Evolutionary conservation across 2,113 vertebrate species (phyloP), one percentile per base, ranked within the genome.

Genomic region (Apteryx mantelli): DNA sequence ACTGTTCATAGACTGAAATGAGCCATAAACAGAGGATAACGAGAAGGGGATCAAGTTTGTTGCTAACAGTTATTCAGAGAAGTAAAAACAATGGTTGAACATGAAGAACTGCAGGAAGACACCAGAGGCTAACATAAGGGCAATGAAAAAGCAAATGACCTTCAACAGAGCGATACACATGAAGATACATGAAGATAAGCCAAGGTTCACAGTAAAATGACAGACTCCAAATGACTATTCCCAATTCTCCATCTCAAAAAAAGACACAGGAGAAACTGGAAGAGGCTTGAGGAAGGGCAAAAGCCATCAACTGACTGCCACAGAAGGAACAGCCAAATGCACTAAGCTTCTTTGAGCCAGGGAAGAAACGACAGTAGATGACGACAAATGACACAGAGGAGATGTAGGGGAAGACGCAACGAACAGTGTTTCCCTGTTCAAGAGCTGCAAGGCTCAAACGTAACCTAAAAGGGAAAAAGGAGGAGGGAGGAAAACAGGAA

Each of bases 321-420:
- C 6, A 26, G 19, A 42, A 89, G 19, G 34, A 87, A 55, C 30
- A 36, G 46, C 25, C 65, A 71, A 48, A 46, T 0, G 2, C 93
- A 63, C 65, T 28, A 5, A 4, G 16, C 5, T 40, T 50, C 52
- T 56, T 34, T 22, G 11, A n/a, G 38, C 7, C 1, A 65, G 34
- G 38, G 28, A 71, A 76, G 36, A 80, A 80, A 80, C 3, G 13
- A 44, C 48, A 50, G 24, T 48, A 50, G 52, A 55, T 0, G 2
- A 38, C 21, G 38, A 28, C 28, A 84, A 42, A 32, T 1, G 1
- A 32, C 1, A 1, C 1, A 4, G 26, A 44, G 56, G 58, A 70
- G 65, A 38, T 36, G 40, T 14, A 40, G 1, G 13, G 22, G 50
- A 46, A 53, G 60, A 76, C 50, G 70, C 40, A 48, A 30, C 6